Evolutionary conservation across 2,113 vertebrate species (phyloP).

Genomic region (Gobio gobio): DNA sequence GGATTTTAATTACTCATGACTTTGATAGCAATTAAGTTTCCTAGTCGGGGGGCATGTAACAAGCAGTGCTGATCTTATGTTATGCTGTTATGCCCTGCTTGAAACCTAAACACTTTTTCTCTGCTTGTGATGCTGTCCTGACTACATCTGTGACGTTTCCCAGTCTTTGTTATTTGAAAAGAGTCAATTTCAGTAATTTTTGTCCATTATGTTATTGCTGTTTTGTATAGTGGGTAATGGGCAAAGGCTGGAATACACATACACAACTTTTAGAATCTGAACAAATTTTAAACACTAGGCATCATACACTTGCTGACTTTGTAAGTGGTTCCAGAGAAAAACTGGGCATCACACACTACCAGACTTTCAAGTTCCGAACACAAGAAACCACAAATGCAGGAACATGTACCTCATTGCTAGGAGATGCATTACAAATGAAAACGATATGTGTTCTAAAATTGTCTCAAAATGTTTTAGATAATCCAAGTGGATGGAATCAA

Average conservation of each 20-base stretch:
- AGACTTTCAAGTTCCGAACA: background rate
- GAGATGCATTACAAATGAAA: background rate
- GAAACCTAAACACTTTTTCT: background rate
- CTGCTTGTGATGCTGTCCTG: background rate
- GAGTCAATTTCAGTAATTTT: background rate
- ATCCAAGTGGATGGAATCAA: too few species aligned
- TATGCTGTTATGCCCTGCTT: background rate
- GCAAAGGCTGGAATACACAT: background rate
- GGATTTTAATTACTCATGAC: slow-evolving; percentile 1
- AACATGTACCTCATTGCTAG: too few species aligned
- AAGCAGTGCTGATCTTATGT: background rate
- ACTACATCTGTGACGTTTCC: background rate
- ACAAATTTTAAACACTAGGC: background rate
- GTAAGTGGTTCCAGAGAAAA: background rate
- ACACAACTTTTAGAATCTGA: background rate
- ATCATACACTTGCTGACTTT: background rate
- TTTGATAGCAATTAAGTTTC: slow-evolving; percentile 36
- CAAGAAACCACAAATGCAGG: background rate
- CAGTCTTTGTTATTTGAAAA: background rate
- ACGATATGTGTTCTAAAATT: background rate
- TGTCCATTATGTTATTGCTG: background rate
- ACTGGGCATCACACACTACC: background rate
- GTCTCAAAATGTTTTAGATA: background rate
- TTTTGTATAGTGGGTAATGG: background rate
- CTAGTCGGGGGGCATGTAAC: background rate